These are phyloP conservation scores for Smutsia temminckii DNA, from an alignment of 2,797 vertebrate genomes.

Conservation along the genomic window DNA sequence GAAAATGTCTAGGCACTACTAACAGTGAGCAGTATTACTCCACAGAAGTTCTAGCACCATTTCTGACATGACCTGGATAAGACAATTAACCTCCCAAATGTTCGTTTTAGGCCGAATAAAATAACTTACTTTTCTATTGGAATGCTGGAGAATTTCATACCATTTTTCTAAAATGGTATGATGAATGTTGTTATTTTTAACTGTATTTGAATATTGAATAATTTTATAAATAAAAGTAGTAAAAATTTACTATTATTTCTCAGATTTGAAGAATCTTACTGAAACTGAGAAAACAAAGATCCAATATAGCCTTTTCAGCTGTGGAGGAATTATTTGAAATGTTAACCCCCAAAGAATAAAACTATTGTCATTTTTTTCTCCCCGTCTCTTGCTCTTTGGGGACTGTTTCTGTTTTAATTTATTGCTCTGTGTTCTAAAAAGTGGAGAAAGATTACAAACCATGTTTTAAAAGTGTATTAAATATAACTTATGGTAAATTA, in stretches of 20 bases:
- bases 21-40: background rate
- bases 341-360: background rate
- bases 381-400: conserved; percentile 18
- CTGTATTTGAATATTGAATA: background rate
- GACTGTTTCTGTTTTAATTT: conserved; percentile 69
- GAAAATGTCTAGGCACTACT: background rate
- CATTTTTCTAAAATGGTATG: background rate
- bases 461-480: conserved; percentile 80
- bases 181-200: background rate
- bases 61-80: background rate
- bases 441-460: conserved; percentile 68
- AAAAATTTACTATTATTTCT: background rate
- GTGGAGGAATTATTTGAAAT: conserved; percentile 25
- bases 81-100: background rate
- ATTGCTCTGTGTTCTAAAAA: conserved; percentile 71
- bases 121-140: background rate
- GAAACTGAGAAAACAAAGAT: background rate
- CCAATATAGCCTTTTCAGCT: background rate
- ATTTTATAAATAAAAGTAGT: background rate
- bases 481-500: conserved; percentile 85
- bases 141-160: background rate
- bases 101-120: background rate
- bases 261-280: background rate
- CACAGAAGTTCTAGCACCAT: background rate
- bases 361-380: background rate